Evolutionary conservation across 2,797 vertebrate species (phyloP).

Genomic region (Nyctalus aviator): DNA sequence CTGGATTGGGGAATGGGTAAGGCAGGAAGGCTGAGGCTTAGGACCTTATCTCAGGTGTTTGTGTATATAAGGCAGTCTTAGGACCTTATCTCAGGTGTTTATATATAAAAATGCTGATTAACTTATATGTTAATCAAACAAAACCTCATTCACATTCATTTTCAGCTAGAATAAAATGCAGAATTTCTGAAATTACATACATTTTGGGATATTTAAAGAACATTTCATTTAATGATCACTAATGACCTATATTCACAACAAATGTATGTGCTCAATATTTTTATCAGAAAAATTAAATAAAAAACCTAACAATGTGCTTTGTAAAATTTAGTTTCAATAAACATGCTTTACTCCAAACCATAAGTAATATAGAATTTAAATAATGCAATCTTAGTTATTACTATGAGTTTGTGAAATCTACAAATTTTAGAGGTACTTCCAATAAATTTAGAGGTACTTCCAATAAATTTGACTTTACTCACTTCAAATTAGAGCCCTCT

Average conservation of each 20-base stretch:
- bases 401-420: background rate
- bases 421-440: background rate
- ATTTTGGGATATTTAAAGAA: conserved; percentile 29
- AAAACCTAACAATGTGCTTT: conserved; percentile 26
- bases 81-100: background rate
- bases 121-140: background rate
- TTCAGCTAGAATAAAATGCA: background rate
- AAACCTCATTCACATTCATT: too few species aligned
- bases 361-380: conserved; percentile 47
- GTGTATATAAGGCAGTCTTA: too few species aligned
- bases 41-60: too few species aligned
- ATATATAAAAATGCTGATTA: background rate
- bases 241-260: background rate
- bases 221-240: conserved; percentile 7
- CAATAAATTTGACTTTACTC: conserved; percentile 11
- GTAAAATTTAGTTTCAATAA: background rate
- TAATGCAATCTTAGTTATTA: background rate
- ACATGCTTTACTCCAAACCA: background rate
- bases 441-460: background rate
- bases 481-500: background rate
- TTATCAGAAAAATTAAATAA: conserved; percentile 53
- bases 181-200: conserved; percentile 25
- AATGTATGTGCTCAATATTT: conserved; percentile 11
- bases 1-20: background rate
- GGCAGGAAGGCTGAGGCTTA: background rate